Evolutionary conservation across 2,797 vertebrate genomes (phyloP).

Genomic region (Garrulus glandarius): DNA sequence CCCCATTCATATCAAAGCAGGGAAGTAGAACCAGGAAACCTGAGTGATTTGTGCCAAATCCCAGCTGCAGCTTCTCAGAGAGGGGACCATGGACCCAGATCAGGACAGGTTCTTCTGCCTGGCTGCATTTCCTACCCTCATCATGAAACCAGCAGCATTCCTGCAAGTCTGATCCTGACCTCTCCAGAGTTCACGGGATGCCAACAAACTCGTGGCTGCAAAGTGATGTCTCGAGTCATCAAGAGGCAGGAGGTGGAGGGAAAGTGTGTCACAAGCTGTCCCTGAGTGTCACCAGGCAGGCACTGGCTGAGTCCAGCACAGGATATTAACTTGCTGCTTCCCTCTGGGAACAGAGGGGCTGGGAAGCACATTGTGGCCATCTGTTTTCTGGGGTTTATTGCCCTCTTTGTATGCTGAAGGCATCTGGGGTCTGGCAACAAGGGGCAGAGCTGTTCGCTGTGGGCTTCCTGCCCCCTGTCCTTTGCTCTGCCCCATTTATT

Average conservation of each 20-base stretch:
- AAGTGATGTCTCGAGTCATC: fast-evolving
- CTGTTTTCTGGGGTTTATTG: not conserved
- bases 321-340: not conserved
- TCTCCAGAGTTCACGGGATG: fast-evolving
- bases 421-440: not conserved
- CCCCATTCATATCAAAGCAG: not conserved
- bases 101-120: not conserved
- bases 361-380: not conserved
- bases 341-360: not conserved
- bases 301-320: not conserved
- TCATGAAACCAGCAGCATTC: not conserved
- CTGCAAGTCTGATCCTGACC: not conserved
- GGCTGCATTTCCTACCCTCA: not conserved
- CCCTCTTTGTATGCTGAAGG: not conserved
- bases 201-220: not conserved
- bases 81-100: not conserved
- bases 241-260: not conserved
- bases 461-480: not conserved
- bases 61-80: not conserved
- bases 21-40: not conserved
- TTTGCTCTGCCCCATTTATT: not conserved
- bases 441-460: not conserved
- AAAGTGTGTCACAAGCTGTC: not conserved
- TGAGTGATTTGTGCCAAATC: not conserved
- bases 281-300: not conserved